Conservation (phyloP, 2,113 vertebrate species). For the Serilophus lunatus region DNA sequence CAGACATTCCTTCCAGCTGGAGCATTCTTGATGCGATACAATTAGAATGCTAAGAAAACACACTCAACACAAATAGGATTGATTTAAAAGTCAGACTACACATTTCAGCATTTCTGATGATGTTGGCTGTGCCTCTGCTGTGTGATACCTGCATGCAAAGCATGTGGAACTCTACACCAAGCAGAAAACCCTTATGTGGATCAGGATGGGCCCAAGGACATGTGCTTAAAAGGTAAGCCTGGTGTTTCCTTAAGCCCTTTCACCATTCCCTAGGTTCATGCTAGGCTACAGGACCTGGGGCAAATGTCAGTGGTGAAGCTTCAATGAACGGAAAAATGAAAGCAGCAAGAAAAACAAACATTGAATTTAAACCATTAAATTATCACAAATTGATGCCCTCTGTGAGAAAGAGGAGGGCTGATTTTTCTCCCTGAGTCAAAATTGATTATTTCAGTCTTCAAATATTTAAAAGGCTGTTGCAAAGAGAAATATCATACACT, state of each 20-base stretch:
- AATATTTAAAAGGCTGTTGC: background rate
- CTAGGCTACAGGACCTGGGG: background rate
- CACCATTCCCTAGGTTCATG: background rate
- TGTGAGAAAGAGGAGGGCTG: background rate
- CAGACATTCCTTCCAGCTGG: slow-evolving; percentile 61
- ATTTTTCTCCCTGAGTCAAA: background rate
- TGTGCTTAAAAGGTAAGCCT: background rate
- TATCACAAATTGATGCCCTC: background rate
- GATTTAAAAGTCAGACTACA: slow-evolving; percentile 65
- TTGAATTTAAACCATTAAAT: background rate
- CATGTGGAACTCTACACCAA: background rate
- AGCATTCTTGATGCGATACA: slow-evolving; percentile 51
- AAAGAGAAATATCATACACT: background rate
- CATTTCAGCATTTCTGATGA: slow-evolving; percentile 36
- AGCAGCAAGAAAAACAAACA: background rate
- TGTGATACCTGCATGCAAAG: background rate
- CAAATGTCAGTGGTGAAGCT: background rate
- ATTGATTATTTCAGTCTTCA: background rate
- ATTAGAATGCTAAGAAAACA: slow-evolving; percentile 69
- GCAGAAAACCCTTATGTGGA: background rate
- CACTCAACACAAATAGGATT: slow-evolving; percentile 32
- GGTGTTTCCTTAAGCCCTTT: background rate
- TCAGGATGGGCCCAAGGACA: background rate
- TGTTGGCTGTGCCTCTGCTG: slow-evolving; percentile 33
- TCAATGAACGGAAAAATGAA: background rate